Evolutionary conservation across 2,888 invertebrate species (phyloP).

Genomic region (Melanargia galathea): DNA sequence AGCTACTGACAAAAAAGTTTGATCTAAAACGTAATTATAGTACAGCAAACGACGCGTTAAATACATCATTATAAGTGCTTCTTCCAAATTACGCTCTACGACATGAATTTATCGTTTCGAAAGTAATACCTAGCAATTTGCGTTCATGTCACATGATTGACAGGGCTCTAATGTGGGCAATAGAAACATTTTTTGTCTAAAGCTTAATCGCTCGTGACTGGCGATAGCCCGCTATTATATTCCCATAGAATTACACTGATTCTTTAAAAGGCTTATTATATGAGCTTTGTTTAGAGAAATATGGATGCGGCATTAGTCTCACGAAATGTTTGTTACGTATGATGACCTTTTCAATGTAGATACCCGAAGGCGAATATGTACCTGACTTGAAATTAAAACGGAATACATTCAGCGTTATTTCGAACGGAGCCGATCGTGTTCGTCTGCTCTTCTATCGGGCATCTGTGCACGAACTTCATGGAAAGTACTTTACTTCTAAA

Average conservation of each 20-base stretch:
- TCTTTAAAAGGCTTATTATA: slow-evolving; percentile 17
- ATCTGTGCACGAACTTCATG: slow-evolving; percentile 64
- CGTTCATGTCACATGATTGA: slow-evolving; percentile 59
- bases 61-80: slow-evolving; percentile 64
- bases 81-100: slow-evolving; percentile 68
- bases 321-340: slow-evolving; percentile 36
- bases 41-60: slow-evolving; percentile 68
- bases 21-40: slow-evolving; percentile 59
- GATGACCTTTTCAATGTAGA: slow-evolving; percentile 39
- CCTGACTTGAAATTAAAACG: slow-evolving; percentile 48
- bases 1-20: slow-evolving; percentile 26
- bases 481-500: slow-evolving; percentile 33
- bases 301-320: slow-evolving; percentile 33
- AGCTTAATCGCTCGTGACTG: slow-evolving; percentile 39
- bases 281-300: slow-evolving; percentile 32
- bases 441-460: slow-evolving; percentile 68
- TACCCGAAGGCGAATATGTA: slow-evolving; percentile 39
- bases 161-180: slow-evolving; percentile 50
- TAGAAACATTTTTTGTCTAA: slow-evolving; percentile 50
- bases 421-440: slow-evolving; percentile 63
- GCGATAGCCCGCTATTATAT: slow-evolving; percentile 25
- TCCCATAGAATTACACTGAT: slow-evolving; percentile 18
- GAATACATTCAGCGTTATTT: slow-evolving; percentile 56
- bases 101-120: slow-evolving; percentile 71
- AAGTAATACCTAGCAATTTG: slow-evolving; percentile 66